Percentiles rank a stretch among this genome's conserved stretches.
These are phyloP conservation scores for Aethes cnicana DNA, from an alignment of 2,888 invertebrate genomes.

Conservation along the genomic window DNA sequence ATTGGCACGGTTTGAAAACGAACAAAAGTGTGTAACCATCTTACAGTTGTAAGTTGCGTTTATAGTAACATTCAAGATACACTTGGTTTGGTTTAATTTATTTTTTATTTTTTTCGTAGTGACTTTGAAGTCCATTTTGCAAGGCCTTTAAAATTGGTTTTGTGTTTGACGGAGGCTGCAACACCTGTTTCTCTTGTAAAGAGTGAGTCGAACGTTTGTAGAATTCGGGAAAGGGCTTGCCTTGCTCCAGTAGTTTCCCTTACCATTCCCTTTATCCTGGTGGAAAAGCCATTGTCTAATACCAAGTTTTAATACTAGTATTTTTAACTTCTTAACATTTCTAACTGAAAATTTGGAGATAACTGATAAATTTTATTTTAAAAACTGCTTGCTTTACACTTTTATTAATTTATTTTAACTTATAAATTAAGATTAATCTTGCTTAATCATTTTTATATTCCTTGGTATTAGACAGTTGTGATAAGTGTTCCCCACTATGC, in stretches of 20 bases:
- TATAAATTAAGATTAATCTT: no score
- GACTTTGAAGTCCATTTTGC: conserved; percentile 55
- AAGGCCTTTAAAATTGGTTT: conserved; percentile 49
- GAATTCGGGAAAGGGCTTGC: conserved; percentile 35
- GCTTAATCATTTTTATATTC: no score
- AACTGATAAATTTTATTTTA: no score
- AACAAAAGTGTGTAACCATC: background rate
- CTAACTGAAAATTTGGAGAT: no score
- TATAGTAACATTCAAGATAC: no score
- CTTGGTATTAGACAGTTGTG: no score
- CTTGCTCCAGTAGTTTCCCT: conserved; percentile 37
- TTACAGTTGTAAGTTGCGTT: background rate
- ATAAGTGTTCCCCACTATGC: background rate
- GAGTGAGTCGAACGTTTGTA: conserved; percentile 50
- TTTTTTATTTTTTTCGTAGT: conserved; percentile 53
- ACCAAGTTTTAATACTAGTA: background rate
- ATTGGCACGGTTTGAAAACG: background rate
- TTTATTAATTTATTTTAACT: no score
- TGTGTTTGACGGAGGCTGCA: conserved; percentile 47
- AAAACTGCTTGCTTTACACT: no score
- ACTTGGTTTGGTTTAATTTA: conserved; percentile 31
- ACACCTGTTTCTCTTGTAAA: conserved; percentile 37
- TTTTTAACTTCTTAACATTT: background rate
- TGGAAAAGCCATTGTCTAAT: background rate
- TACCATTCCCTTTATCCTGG: conserved; percentile 31